Evolutionary conservation across 1,140 invertebrate species (phyloP).

Genomic region (Drosophila takahashii): DNA sequence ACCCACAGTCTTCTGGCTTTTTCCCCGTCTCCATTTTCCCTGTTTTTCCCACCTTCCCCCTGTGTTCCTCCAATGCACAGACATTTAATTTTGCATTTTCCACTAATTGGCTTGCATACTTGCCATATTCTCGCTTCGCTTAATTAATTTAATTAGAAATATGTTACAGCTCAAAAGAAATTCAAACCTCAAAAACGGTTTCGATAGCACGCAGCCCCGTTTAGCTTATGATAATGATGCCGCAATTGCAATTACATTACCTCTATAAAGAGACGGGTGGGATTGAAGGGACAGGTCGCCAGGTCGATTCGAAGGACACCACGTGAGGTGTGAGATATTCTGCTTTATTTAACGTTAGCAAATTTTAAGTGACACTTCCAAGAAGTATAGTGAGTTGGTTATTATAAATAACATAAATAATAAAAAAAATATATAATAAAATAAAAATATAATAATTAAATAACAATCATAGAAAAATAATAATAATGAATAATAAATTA

Average conservation of each 20-base stretch:
- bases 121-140: constrained; percentile 68
- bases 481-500: too few relatives aligned
- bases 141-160: constrained; percentile 83
- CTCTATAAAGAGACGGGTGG: constrained; percentile 3
- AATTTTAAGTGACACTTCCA: not conserved
- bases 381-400: too few relatives aligned
- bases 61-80: constrained; percentile 27
- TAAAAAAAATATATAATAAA: too few relatives aligned
- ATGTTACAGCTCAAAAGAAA: constrained; percentile 71
- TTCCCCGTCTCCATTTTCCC: not conserved
- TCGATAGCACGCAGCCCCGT: constrained; percentile 37
- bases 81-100: constrained; percentile 82
- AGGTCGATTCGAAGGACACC: constrained; percentile 17
- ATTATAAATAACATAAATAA: too few relatives aligned
- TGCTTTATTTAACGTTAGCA: constrained; percentile 18
- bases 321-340: not conserved
- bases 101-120: constrained; percentile 77
- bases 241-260: constrained; percentile 26
- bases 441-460: too few relatives aligned
- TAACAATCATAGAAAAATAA: too few relatives aligned
- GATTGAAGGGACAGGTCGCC: constrained; percentile 19
- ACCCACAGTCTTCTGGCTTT: constrained; percentile 4
- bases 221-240: constrained; percentile 56
- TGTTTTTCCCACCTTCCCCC: not conserved
- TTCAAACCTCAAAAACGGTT: constrained; percentile 45